These are phyloP conservation scores for Borostomias antarcticus DNA, from an alignment of 2,797 vertebrate species.

Conservation along the genomic window DNA sequence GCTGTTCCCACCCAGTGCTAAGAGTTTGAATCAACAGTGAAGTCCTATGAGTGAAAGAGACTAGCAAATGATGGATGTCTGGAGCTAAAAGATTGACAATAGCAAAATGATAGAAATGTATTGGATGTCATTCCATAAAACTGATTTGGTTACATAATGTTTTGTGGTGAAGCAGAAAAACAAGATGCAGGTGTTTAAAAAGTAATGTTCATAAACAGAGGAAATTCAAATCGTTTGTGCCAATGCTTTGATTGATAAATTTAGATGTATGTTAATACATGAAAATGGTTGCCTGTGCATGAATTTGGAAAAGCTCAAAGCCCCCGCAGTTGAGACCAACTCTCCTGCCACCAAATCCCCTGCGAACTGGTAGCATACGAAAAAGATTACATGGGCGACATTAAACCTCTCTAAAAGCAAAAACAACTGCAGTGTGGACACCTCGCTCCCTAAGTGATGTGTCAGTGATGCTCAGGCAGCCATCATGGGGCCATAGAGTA, in stretches of 20 bases:
- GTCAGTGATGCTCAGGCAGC: constrained; percentile 30
- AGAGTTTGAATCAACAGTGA: constrained; percentile 67
- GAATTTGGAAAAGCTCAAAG: constrained; percentile 38
- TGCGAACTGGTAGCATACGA: constrained; percentile 50
- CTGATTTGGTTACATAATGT: no score
- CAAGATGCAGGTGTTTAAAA: no score
- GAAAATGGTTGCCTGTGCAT: constrained; percentile 14
- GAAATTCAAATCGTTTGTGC: constrained; percentile 30
- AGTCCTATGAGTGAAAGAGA: constrained; percentile 31
- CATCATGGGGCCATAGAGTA: constrained; percentile 53
- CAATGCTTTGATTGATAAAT: constrained; percentile 13
- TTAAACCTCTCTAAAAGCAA: constrained; percentile 59
- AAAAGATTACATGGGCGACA: constrained; percentile 63
- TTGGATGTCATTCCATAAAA: no score
- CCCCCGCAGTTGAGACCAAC: constrained; percentile 28
- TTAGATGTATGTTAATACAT: constrained; percentile 28
- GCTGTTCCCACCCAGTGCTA: constrained; percentile 67
- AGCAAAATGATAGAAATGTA: not conserved
- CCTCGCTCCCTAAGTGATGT: constrained; percentile 46
- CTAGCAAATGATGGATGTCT: not conserved
- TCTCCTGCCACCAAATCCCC: constrained; percentile 32
- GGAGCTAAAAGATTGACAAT: not conserved
- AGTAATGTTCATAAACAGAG: constrained; percentile 28
- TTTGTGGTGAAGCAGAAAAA: no score
- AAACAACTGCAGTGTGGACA: constrained; percentile 65